A percentile compares a stretch with the other conserved stretches of the same genome.
phyloP scores from a whole-genome alignment of 2,888 invertebrate genomes.

The Mythimna pallens region DNA sequence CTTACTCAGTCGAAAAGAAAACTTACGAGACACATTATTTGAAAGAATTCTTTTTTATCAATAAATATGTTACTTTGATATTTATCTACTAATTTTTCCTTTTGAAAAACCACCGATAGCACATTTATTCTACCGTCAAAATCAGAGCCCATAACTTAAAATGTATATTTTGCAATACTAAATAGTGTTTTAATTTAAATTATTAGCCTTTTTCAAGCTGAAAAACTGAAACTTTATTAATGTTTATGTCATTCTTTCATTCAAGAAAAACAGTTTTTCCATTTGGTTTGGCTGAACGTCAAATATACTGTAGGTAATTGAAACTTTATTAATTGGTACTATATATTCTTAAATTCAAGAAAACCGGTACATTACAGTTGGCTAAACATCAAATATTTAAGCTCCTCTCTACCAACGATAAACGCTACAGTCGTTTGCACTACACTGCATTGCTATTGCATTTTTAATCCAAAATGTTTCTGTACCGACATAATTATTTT shows the following conservation, averaged over 20 bases:
- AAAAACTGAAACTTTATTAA: constrained; percentile 3
- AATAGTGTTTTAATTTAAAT: neutral
- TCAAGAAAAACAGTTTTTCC: neutral
- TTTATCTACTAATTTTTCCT: neutral
- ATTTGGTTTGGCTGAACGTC: constrained; percentile 7
- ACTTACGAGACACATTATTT: constrained; percentile 12
- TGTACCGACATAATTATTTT: constrained; percentile 30
- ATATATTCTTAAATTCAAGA: constrained; percentile 12
- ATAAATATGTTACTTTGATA: constrained; percentile 10
- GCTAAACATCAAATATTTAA: constrained; percentile 45
- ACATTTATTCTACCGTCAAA: neutral
- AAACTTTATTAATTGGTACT: neutral
- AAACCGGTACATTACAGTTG: constrained; percentile 19
- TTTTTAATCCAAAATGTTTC: constrained; percentile 35
- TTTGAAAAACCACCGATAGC: neutral
- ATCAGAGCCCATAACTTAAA: neutral
- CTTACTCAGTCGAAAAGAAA: constrained; percentile 4
- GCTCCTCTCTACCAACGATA: constrained; percentile 10
- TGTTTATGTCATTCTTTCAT: constrained; percentile 7
- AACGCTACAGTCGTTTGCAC: constrained; percentile 24
- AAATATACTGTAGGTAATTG: neutral
- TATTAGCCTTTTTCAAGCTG: neutral
- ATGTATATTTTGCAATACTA: neutral
- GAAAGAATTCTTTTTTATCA: neutral
- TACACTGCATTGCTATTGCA: constrained; percentile 26